Conservation (phyloP, 2,113 vertebrate species). For the Anthoscopus minutus region DNA sequence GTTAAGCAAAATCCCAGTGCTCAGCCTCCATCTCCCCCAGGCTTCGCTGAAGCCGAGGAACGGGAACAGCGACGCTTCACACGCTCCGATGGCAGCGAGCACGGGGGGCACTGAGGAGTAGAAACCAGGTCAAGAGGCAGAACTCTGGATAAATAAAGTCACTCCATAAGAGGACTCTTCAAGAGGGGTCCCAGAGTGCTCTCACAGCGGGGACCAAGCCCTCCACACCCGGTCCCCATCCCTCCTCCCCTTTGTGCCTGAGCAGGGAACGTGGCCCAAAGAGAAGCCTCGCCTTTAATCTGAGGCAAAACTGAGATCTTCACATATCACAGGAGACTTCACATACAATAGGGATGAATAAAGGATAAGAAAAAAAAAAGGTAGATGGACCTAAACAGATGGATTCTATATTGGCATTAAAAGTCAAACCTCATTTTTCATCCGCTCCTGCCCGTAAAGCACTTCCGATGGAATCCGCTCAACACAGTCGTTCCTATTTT, state of each 20-base stretch:
- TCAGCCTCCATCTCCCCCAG: neutral
- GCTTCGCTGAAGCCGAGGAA: neutral
- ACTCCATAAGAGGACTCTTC: neutral
- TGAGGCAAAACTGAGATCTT: neutral
- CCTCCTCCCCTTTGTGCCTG: neutral
- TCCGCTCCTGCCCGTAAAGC: neutral
- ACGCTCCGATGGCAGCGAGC: neutral
- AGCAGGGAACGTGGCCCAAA: neutral
- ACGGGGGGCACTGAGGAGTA: neutral
- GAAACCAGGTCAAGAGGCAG: constrained; percentile 11
- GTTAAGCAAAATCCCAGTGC: neutral
- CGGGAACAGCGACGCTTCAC: neutral
- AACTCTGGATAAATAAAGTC: neutral
- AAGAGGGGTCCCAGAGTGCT: neutral
- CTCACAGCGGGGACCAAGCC: neutral
- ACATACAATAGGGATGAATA: neutral
- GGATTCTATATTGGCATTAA: constrained; percentile 7
- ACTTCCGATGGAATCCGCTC: neutral
- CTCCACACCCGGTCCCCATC: neutral
- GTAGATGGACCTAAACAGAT: neutral
- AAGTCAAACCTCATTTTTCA: constrained; percentile 20
- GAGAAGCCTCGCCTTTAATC: neutral
- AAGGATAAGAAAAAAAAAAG: neutral
- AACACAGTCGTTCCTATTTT: neutral
- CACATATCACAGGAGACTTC: neutral